These are phyloP conservation scores for Sylvietta virens DNA, from an alignment of 2,113 vertebrate species.

Conservation along the genomic window DNA sequence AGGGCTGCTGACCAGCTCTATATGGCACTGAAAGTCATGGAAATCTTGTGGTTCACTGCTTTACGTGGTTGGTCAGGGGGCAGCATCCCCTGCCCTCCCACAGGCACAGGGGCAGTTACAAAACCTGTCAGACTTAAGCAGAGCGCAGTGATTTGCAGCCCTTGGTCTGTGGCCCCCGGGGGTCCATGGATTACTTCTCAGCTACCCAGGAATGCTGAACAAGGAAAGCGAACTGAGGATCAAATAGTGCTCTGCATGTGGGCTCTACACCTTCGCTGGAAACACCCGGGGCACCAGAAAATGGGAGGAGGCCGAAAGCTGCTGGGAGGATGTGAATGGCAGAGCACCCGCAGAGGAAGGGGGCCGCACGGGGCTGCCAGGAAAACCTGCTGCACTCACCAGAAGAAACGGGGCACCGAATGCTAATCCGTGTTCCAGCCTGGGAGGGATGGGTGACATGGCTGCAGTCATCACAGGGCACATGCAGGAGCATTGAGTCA, in stretches of 20 bases:
- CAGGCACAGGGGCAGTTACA: neutral
- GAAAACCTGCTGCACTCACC: neutral
- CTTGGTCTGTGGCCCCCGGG: neutral
- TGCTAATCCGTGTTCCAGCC: neutral
- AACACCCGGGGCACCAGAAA: neutral
- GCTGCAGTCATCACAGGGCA: neutral
- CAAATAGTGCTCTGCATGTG: neutral
- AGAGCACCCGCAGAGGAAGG: neutral
- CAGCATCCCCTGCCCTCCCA: neutral
- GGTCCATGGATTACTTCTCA: neutral
- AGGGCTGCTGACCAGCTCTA: neutral
- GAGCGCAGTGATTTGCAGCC: neutral
- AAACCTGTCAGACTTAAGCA: neutral
- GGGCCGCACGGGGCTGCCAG: neutral
- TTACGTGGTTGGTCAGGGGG: neutral
- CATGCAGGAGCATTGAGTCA: neutral
- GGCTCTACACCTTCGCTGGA: neutral
- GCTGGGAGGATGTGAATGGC: neutral
- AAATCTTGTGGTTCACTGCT: neutral
- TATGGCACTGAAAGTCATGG: neutral
- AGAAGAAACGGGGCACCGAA: neutral
- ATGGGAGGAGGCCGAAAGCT: neutral
- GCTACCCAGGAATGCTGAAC: neutral
- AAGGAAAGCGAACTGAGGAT: conserved; percentile 19
- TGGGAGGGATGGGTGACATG: neutral